These are phyloP conservation scores for Phenganax marumi DNA, from an alignment of 92 coral and sea anemone genomes.

Conservation along the genomic window DNA sequence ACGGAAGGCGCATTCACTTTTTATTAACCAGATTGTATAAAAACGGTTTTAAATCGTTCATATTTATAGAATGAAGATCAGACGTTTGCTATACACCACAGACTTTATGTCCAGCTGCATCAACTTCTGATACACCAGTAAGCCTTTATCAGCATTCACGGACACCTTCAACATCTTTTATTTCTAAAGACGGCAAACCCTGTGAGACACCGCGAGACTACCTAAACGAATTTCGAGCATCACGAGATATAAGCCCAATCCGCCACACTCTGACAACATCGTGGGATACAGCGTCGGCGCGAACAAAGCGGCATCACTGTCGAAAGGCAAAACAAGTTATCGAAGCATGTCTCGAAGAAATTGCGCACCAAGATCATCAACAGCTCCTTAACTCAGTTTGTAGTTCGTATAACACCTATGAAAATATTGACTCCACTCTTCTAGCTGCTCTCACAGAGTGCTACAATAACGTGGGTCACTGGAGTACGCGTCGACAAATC, in stretches of 20 bases:
- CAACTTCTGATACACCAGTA: background rate
- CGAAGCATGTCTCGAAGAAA: conserved; percentile 41
- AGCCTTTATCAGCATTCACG: background rate
- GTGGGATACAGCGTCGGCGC: conserved; percentile 51
- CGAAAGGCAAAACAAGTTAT: conserved; percentile 53
- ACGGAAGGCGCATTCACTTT: no score
- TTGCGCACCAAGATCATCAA: conserved; percentile 39
- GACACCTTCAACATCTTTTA: background rate
- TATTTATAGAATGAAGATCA: no score
- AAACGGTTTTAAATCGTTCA: no score
- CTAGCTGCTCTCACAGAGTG: conserved; percentile 49
- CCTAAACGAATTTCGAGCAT: conserved; percentile 44
- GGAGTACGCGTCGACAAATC: conserved; percentile 47
- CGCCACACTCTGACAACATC: conserved; percentile 33
- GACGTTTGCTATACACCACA: no score
- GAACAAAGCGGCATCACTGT: conserved; percentile 46
- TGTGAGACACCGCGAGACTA: background rate
- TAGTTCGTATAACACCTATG: conserved; percentile 24
- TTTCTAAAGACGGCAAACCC: background rate
- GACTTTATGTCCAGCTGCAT: no score
- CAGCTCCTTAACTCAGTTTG: conserved; percentile 31
- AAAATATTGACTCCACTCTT: conserved; percentile 26
- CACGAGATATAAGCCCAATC: conserved; percentile 53
- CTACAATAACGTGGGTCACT: conserved; percentile 49
- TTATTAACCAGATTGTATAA: no score